phyloP scores from a whole-genome alignment of 2,113 vertebrate genomes.

The Phasianus colchicus region DNA sequence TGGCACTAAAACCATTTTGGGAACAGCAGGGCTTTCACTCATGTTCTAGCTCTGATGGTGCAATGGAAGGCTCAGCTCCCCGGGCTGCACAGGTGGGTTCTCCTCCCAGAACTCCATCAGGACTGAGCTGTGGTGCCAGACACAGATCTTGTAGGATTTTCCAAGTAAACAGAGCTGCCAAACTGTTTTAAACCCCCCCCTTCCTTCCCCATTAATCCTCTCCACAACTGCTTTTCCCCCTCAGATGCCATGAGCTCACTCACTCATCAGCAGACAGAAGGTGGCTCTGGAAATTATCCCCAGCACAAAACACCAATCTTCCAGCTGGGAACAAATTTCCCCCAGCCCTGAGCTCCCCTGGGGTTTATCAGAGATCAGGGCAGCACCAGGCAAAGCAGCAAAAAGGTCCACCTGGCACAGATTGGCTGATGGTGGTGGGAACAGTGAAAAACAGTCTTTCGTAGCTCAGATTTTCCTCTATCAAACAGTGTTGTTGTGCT shows the following conservation, averaged over 20 bases:
- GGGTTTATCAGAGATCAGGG: slow-evolving; percentile 54
- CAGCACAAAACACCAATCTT: slow-evolving; percentile 17
- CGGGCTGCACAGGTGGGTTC: rapidly evolving
- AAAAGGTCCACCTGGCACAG: not conserved
- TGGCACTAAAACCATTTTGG: not conserved
- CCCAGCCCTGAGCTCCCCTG: not conserved
- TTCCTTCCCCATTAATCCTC: not conserved
- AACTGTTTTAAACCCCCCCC: not conserved
- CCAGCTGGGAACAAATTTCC: slow-evolving; percentile 21
- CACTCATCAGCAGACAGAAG: not conserved
- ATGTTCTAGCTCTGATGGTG: not conserved
- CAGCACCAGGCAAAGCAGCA: not conserved
- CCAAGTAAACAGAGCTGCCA: not conserved
- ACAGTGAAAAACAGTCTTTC: too few relatives aligned
- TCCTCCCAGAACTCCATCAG: not conserved
- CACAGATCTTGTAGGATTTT: not conserved
- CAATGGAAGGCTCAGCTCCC: not conserved
- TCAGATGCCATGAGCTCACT: not conserved
- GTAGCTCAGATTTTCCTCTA: too few relatives aligned
- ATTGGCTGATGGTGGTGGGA: too few relatives aligned
- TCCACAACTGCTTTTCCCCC: not conserved
- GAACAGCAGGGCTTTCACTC: not conserved
- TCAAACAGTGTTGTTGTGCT: too few relatives aligned
- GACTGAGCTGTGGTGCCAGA: rapidly evolving
- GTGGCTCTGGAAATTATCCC: not conserved